These are phyloP conservation scores for Congeria kusceri DNA, from an alignment of 2,888 invertebrate species.

Conservation along the genomic window DNA sequence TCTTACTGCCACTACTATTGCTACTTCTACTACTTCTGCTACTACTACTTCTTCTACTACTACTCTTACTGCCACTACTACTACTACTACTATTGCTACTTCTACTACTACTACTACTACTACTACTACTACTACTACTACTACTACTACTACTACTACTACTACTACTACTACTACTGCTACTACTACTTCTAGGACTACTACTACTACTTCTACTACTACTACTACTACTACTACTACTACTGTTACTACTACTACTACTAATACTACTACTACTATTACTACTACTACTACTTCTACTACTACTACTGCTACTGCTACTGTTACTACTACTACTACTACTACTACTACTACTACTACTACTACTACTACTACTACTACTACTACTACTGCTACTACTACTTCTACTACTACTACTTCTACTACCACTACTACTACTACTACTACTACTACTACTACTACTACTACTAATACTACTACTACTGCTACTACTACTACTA, in stretches of 20 bases:
- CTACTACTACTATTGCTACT: neutral
- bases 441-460: no score
- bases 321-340: neutral
- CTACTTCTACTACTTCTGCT: no score
- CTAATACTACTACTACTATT: no score
- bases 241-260: no score
- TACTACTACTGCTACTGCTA: neutral
- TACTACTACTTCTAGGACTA: neutral
- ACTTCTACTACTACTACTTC: neutral
- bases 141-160: neutral
- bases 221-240: conserved; percentile 1
- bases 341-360: conserved; percentile 1
- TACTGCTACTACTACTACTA: neutral
- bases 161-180: conserved; percentile 1
- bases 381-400: neutral
- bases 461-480: no score
- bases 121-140: neutral
- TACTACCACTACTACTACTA: no score
- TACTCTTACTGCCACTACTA: neutral
- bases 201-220: no score
- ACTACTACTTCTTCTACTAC: no score
- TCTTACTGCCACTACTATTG: neutral
- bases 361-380: conserved; percentile 1
- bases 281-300: neutral
- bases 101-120: neutral